Conservation (phyloP, 2,888 invertebrate genomes). For the Suillia variegata region DNA sequence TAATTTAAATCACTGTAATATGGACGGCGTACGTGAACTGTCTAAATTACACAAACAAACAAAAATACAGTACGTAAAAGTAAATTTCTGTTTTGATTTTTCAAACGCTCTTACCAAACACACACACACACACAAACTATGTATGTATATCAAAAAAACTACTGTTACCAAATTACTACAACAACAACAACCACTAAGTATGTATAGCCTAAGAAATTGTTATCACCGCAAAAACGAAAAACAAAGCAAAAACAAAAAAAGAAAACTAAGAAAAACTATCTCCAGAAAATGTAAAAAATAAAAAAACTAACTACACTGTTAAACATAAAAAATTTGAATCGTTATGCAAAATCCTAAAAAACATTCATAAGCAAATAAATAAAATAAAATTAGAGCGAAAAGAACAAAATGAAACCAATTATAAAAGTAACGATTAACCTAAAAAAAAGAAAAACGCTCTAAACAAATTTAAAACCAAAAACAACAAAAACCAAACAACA, state of each 20-base stretch:
- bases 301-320: not conserved
- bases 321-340: conserved; percentile 7
- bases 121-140: conserved; percentile 11
- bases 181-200: not conserved
- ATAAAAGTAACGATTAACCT: not conserved
- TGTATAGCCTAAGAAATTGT: not conserved
- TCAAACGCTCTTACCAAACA: not conserved
- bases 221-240: not conserved
- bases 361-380: not conserved
- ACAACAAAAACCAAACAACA: too few relatives aligned
- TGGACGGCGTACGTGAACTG: too few relatives aligned
- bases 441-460: not conserved
- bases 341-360: not conserved
- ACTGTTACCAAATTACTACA: not conserved
- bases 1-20: conserved; percentile 2
- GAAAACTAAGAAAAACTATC: not conserved
- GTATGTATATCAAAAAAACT: conserved; percentile 6
- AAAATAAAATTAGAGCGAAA: not conserved
- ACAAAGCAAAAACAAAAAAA: too few relatives aligned
- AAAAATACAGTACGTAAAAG: too few relatives aligned
- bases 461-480: too few relatives aligned
- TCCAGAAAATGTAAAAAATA: not conserved
- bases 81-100: not conserved
- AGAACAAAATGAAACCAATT: not conserved
- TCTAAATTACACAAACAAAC: too few relatives aligned